A percentile compares a stretch with the other conserved stretches of the same genome.
Conservation (phyloP, 2,113 vertebrate species). For the Thunnus thynnus region DNA sequence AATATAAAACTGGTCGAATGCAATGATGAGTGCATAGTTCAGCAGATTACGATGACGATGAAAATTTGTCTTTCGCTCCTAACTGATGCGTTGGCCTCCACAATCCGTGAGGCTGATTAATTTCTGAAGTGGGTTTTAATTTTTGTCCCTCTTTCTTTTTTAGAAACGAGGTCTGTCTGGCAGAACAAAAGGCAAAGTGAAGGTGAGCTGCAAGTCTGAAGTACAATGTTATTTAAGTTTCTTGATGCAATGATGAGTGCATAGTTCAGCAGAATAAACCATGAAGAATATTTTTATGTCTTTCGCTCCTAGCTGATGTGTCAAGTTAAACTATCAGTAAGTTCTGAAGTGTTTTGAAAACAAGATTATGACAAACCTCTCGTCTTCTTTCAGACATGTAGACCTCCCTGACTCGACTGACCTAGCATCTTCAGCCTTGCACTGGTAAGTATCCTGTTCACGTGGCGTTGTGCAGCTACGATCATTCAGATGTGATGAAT, state of each 20-base stretch:
- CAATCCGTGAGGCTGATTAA: fast-evolving
- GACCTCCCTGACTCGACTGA: not conserved
- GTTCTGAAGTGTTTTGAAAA: fast-evolving
- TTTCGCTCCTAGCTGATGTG: conserved; percentile 86
- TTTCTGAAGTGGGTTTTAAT: not conserved
- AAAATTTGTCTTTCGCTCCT: conserved; percentile 83
- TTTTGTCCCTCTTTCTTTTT: not conserved
- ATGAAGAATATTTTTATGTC: conserved; percentile 76
- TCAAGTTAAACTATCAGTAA: fast-evolving
- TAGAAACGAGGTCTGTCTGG: not conserved
- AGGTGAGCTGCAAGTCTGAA: conserved; percentile 11
- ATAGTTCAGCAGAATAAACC: conserved; percentile 87
- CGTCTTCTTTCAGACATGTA: not conserved
- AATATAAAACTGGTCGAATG: fast-evolving
- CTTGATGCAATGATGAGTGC: conserved; percentile 80
- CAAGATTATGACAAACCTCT: fast-evolving
- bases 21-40: conserved; percentile 59
- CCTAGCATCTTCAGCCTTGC: fast-evolving
- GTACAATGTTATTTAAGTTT: fast-evolving
- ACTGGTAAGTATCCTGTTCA: conserved; percentile 16
- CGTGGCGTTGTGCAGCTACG: fast-evolving
- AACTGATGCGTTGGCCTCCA: conserved; percentile 63
- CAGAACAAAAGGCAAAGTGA: fast-evolving
- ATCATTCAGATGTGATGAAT: conserved; percentile 78
- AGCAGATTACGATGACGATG: conserved; percentile 73